Evolutionary conservation across 1,140 invertebrate genomes (phyloP), one percentile per base, ranked within the genome.

Genomic region (Papilio helenus): DNA sequence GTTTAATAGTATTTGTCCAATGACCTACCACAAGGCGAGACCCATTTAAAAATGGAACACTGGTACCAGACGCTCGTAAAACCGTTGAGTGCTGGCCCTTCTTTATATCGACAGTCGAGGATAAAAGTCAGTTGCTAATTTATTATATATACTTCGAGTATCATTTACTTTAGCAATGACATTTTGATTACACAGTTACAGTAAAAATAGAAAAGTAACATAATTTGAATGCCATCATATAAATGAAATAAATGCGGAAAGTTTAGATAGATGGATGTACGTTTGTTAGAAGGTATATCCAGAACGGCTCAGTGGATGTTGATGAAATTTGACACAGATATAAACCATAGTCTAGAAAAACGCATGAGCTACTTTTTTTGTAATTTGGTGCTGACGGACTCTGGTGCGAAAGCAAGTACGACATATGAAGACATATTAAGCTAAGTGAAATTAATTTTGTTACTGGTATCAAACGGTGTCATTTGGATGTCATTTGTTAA

Each of bases 21-120:
- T 89, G 92, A 92, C 92, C 91, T 93, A 92, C 90, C 90, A 89
- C 88, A 93, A 89, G 84, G 84, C 79, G 80, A 86, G 85, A 87
- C 86, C 88, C 86, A 90, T 90, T 92, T 91, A 87, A 91, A 93
- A 92, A 92, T 92, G 89, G 89, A 92, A 92, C 90, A 90, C 89
- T 86, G 86, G 81, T 87, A 86, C 85, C 86, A 87, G 88, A 90
- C 87, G 87, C 72, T 93, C 92, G 90, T 94, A 93, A 94, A 85
- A 86, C 80, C 85, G 84, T 80, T 81, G 81, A 92, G 90, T 88
- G 92, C 85, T 84, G 84, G 14, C 84, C 80, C 49, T 42, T 49
- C 10, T 29, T 80, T 72, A 78, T 65, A 83, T 88, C 87, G 84
- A 87, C 83, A 84, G 80, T 80, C 44, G 23, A 72, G 61, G n/a